Conservation (phyloP, 2,797 vertebrate species). For the Coccyzus lansbergi region DNA sequence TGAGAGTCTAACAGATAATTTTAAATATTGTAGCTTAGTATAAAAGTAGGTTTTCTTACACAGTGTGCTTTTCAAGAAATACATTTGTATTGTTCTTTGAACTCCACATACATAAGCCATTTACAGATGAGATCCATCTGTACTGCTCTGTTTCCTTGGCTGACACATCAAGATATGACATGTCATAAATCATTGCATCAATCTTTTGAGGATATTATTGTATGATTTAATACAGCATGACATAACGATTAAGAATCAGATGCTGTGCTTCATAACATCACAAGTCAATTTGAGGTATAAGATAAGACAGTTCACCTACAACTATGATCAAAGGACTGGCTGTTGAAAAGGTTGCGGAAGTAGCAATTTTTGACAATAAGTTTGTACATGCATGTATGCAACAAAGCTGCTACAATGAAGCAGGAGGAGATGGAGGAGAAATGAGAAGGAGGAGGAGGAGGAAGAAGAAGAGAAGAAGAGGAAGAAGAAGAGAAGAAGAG, state of each 20-base stretch:
- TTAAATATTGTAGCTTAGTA: background rate
- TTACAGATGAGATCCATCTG: background rate
- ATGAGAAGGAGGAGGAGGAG: too few species aligned
- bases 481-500: too few species aligned
- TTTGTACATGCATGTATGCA: background rate
- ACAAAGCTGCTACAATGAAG: background rate
- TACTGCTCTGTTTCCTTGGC: background rate
- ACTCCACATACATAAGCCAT: background rate
- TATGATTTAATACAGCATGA: background rate
- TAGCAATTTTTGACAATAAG: background rate
- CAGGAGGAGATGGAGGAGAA: background rate
- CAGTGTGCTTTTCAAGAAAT: background rate
- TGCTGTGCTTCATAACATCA: background rate
- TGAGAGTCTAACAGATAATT: background rate
- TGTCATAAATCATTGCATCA: background rate
- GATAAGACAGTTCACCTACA: background rate
- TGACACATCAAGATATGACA: background rate
- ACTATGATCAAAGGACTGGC: background rate
- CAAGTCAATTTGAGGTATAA: background rate
- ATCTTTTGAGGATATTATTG: background rate
- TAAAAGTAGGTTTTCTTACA: background rate
- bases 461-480: too few species aligned
- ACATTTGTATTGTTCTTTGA: background rate
- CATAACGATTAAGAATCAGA: background rate
- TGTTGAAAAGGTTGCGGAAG: conserved; percentile 10